phyloP scores from a whole-genome alignment of 2,113 vertebrate species.

The Archilochus colubris region DNA sequence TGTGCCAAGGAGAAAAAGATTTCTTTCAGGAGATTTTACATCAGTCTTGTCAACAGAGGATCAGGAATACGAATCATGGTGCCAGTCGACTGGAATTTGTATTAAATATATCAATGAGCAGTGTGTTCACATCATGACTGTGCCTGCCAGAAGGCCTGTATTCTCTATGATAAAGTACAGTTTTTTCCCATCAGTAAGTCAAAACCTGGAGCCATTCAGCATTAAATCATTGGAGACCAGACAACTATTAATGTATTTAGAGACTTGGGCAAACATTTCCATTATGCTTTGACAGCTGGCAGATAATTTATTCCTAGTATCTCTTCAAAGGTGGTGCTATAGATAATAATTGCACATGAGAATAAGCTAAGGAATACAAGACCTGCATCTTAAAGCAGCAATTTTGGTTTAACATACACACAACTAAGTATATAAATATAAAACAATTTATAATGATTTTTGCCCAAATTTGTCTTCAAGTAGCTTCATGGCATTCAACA shows the following conservation, averaged over 20 bases:
- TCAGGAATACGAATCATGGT: background rate
- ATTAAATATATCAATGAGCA: conserved; percentile 7
- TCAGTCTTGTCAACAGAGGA: background rate
- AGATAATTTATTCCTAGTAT: background rate
- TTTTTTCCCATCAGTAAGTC: background rate
- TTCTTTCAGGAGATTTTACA: background rate
- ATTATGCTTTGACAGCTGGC: background rate
- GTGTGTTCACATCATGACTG: background rate
- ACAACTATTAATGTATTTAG: background rate
- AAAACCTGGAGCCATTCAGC: conserved; percentile 16
- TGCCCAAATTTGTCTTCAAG: background rate
- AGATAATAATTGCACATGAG: background rate
- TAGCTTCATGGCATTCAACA: background rate
- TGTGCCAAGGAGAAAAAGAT: background rate
- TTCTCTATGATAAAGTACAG: background rate
- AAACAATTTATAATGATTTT: background rate
- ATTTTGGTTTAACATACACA: background rate
- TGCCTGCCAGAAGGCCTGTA: background rate
- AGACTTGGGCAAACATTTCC: background rate
- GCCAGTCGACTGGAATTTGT: background rate
- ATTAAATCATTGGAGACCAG: conserved; percentile 21
- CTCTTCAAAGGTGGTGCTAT: background rate
- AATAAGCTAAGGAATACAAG: background rate
- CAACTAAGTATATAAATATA: background rate
- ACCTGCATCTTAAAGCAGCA: background rate